A percentile compares a stretch with the other conserved stretches of the same genome.
phyloP scores from a whole-genome alignment of 2,888 invertebrate species.

The Smittia aterrima region DNA sequence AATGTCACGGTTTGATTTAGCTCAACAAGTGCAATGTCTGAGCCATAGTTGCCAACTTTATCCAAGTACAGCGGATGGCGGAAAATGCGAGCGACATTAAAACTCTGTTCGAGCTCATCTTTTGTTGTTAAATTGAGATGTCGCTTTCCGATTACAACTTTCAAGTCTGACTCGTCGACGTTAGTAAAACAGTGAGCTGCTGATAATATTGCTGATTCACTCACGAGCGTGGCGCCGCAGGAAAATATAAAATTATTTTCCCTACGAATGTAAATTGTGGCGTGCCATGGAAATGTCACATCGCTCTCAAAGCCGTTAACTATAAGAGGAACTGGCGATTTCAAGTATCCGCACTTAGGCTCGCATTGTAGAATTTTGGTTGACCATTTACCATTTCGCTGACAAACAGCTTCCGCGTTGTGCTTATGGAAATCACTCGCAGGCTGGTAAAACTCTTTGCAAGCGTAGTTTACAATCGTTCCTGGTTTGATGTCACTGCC shows the following conservation, averaged over 20 bases:
- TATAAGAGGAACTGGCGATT: slow-evolving; percentile 46
- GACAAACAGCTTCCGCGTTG: slow-evolving; percentile 49
- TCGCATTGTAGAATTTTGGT: slow-evolving; percentile 50
- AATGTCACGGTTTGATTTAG: slow-evolving; percentile 50
- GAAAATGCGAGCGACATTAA: slow-evolving; percentile 48
- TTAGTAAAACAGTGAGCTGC: slow-evolving; percentile 55
- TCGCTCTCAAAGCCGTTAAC: slow-evolving; percentile 49
- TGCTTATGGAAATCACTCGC: slow-evolving; percentile 44
- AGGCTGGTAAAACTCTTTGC: slow-evolving; percentile 50
- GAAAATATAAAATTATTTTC: slow-evolving; percentile 51
- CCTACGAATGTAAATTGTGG: slow-evolving; percentile 51
- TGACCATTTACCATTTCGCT: slow-evolving; percentile 54
- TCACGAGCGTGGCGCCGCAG: slow-evolving; percentile 55
- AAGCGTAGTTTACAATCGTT: slow-evolving; percentile 49
- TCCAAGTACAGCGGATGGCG: slow-evolving; percentile 53
- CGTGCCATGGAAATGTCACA: slow-evolving; percentile 54
- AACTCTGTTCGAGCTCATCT: slow-evolving; percentile 46
- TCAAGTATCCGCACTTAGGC: slow-evolving; percentile 47
- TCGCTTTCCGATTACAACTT: slow-evolving; percentile 50
- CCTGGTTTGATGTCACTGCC: slow-evolving; percentile 48
- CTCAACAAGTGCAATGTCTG: slow-evolving; percentile 55
- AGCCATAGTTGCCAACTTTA: slow-evolving; percentile 54
- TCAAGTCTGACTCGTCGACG: slow-evolving; percentile 47
- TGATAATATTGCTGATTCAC: slow-evolving; percentile 50
- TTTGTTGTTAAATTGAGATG: slow-evolving; percentile 48